Conservation (phyloP, 2,113 vertebrate genomes). For the Pan paniscus region DNA sequence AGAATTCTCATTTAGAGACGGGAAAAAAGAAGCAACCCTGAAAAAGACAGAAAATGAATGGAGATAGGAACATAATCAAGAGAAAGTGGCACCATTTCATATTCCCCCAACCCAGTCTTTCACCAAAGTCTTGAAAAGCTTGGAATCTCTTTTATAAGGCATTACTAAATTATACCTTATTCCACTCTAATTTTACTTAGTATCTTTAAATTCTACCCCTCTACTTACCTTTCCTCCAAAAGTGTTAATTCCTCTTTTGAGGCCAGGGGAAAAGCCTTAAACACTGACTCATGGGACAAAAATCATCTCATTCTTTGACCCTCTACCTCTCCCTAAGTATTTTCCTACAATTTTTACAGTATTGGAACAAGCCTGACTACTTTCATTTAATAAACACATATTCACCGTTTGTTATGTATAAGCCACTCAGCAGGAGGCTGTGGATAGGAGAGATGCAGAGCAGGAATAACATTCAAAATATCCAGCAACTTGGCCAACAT, state of each 20-base stretch:
- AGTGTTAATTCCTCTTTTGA: background rate
- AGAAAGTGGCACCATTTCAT: background rate
- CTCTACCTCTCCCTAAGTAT: background rate
- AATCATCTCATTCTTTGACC: background rate
- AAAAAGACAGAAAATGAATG: background rate
- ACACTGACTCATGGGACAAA: background rate
- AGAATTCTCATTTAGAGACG: too few relatives aligned
- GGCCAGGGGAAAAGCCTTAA: background rate
- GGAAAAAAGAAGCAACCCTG: background rate
- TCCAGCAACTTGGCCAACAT: background rate
- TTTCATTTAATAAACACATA: background rate
- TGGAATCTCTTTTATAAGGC: background rate
- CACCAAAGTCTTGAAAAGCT: background rate
- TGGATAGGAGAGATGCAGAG: background rate
- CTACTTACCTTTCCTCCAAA: background rate
- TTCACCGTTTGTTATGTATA: background rate
- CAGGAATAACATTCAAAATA: background rate
- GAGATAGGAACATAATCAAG: rapidly evolving
- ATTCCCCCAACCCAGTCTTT: background rate
- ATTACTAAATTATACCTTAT: background rate
- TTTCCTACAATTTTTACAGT: background rate
- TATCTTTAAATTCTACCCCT: background rate
- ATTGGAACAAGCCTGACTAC: background rate
- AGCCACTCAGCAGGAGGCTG: background rate
- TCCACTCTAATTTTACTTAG: background rate